Evolutionary conservation across 1,140 invertebrate species (phyloP).

Genomic region (Lasaia peninsularis): DNA sequence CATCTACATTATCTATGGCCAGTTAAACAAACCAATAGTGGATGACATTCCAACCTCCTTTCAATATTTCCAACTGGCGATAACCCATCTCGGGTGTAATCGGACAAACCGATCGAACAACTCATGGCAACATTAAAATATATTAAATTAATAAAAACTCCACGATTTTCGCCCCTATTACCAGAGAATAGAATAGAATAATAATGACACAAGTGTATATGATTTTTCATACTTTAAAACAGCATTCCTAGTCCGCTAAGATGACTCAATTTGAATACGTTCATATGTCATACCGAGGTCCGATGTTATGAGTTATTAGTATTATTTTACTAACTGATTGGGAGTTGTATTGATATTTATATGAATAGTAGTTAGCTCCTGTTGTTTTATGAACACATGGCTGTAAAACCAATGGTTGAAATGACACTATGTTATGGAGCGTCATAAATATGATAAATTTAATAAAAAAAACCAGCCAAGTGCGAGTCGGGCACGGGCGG

Average conservation of each 20-base stretch:
- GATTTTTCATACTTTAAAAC: constrained; percentile 23
- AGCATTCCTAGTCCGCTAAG: constrained; percentile 50
- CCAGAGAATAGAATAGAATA: constrained; percentile 19
- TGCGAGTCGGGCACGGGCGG: too few species aligned
- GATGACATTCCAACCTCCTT: constrained; percentile 54
- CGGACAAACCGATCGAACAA: constrained; percentile 39
- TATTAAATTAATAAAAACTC: constrained; percentile 6
- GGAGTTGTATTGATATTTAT: constrained; percentile 9
- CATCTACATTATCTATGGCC: constrained; percentile 33
- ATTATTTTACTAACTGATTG: constrained; percentile 10
- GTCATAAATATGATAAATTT: too few species aligned
- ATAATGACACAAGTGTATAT: neutral
- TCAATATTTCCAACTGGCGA: constrained; percentile 46
- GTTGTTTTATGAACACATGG: constrained; percentile 1
- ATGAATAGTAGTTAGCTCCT: constrained; percentile 8
- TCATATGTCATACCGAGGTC: constrained; percentile 43
- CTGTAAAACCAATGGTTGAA: neutral
- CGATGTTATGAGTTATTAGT: constrained; percentile 18
- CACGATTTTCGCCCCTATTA: constrained; percentile 29
- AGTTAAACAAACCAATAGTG: constrained; percentile 50
- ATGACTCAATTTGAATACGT: constrained; percentile 57
- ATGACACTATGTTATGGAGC: neutral
- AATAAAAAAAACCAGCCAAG: too few species aligned
- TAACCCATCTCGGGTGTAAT: constrained; percentile 55
- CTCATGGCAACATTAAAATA: constrained; percentile 26